Conservation (phyloP, 1,140 invertebrate genomes). For the Cataglyphis hispanica region DNA sequence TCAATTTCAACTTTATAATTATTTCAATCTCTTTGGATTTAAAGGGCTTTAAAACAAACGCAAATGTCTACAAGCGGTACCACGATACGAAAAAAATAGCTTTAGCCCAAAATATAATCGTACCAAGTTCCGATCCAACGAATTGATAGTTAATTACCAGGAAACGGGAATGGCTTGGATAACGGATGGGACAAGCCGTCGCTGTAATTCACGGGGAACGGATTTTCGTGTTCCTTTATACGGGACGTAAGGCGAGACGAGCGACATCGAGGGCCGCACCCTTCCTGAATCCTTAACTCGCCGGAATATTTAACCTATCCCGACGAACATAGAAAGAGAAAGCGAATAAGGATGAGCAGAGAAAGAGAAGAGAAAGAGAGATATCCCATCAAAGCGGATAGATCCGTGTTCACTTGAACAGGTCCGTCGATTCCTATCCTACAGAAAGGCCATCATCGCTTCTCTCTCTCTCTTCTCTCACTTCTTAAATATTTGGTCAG, state of each 20-base stretch:
- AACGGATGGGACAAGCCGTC: conserved; percentile 78
- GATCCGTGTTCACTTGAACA: conserved; percentile 64
- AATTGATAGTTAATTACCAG: conserved; percentile 82
- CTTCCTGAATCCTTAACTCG: conserved; percentile 76
- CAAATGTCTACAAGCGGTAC: conserved; percentile 15
- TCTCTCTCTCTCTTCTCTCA: background rate
- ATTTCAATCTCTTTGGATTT: background rate
- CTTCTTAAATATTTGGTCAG: conserved; percentile 50
- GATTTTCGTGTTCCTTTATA: conserved; percentile 81
- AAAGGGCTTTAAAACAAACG: background rate
- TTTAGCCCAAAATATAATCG: conserved; percentile 72
- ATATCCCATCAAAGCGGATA: conserved; percentile 57
- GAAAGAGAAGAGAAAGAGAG: conserved; percentile 29
- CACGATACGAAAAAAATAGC: background rate
- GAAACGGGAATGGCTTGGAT: conserved; percentile 77
- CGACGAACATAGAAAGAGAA: conserved; percentile 53
- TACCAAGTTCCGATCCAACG: conserved; percentile 74
- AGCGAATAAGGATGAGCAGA: conserved; percentile 46
- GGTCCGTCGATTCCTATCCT: conserved; percentile 65
- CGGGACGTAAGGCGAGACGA: conserved; percentile 66
- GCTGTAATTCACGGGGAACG: conserved; percentile 79
- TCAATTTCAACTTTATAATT: conserved; percentile 1
- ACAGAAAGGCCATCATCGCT: conserved; percentile 59
- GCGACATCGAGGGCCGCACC: conserved; percentile 66
- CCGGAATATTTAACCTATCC: conserved; percentile 76